Evolutionary conservation across 2,888 invertebrate species (phyloP), one percentile per base, ranked within the genome.

Genomic region (Xestia sexstrigata): DNA sequence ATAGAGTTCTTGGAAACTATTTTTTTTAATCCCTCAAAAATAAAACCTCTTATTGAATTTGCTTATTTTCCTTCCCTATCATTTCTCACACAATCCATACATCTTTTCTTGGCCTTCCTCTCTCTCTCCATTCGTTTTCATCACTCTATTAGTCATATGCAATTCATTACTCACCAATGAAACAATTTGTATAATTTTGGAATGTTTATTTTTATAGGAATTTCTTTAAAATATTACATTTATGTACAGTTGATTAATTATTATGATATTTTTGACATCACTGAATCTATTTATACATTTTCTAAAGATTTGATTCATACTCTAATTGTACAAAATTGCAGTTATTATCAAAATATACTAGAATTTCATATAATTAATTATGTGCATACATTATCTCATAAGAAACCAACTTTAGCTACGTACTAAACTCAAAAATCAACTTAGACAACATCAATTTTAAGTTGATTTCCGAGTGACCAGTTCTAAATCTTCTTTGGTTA

Each of bases 151-250:
- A 49, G 49, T 49, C 49, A 7, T 49, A 49, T 20, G 17, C 20
- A 20, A 49, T 49, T 49, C 3, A 49, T 49, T 49, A 49, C 49
- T 20, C 7, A 26, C 2, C 39, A 78, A 71, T 66, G 13, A 78
- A 80, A 80, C 42, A 52, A 67, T 26, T 7, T 49, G 7, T n/a
- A 17, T 15, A 9, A 52, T 52, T 73, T 20, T 20, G 60, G 81
- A 82, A 73, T 74, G 62, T 83, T 78, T 83, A 70, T 71, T 83
- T 82, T 79, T 68, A 39, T 83, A 83, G 52, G 70, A 83, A 79
- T n/a, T n/a, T n/a, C n/a, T n/a, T 74, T 39, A 63, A 83, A 83
- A 79, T 79, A 82, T 74, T 70, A 81, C 60, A n/a, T n/a, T n/a
- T n/a, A 49, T 20, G 49, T 49, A 49, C 49, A 49, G 23, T 69